A percentile compares a stretch with the other conserved stretches of the same genome.
These are phyloP conservation scores for Pitangus sulphuratus DNA, from an alignment of 2,797 vertebrate species.

Conservation along the genomic window DNA sequence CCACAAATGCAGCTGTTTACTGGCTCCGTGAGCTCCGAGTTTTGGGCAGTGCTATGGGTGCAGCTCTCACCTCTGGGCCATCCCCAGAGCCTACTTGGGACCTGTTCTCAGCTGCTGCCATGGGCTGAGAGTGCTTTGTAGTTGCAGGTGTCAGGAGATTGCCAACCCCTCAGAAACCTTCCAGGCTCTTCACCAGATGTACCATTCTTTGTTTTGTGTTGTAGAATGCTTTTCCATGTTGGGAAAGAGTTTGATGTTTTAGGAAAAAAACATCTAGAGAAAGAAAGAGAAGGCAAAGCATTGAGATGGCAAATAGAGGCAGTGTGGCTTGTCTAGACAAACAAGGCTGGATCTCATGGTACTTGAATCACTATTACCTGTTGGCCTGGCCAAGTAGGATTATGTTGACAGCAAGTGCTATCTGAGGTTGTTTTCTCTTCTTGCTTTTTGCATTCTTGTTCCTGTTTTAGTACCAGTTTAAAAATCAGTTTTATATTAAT, in stretches of 20 bases:
- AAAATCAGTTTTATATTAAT: neutral
- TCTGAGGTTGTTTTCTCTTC: neutral
- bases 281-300: neutral
- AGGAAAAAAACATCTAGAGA: neutral
- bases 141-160: neutral
- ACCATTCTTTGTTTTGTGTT: neutral
- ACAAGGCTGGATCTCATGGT: neutral
- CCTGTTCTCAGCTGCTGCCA: neutral
- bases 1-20: neutral
- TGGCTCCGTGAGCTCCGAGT: neutral
- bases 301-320: neutral
- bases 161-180: neutral
- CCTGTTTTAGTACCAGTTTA: neutral
- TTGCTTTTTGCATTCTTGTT: neutral
- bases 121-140: neutral
- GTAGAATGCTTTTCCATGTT: neutral
- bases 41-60: rapidly evolving
- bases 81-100: too few species aligned
- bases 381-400: neutral
- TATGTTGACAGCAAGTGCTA: neutral
- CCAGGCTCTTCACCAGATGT: neutral
- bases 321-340: neutral
- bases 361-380: neutral
- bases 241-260: neutral
- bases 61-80: neutral